A percentile compares a stretch with the other conserved stretches of the same genome.
Conservation (phyloP, 2,797 vertebrate species). For the Onychomys arenicola region DNA sequence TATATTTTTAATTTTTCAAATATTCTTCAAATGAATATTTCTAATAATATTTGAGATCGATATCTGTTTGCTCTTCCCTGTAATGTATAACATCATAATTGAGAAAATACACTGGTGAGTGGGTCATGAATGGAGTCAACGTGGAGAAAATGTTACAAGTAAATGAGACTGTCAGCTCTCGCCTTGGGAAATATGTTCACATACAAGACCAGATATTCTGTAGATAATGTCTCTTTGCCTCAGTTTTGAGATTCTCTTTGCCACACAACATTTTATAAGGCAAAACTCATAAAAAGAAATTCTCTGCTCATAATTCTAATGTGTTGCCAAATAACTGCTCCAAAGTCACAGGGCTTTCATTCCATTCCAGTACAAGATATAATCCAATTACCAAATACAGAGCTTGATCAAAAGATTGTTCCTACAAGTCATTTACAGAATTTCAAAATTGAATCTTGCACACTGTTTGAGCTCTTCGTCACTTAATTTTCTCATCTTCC, state of each 20-base stretch:
- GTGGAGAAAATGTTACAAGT: constrained; percentile 20
- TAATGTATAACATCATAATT: neutral
- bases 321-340: constrained; percentile 70
- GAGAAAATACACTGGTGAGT: constrained; percentile 4
- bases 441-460: constrained; percentile 71
- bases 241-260: constrained; percentile 50
- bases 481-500: constrained; percentile 67
- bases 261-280: constrained; percentile 62
- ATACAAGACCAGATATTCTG: constrained; percentile 10
- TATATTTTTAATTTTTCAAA: constrained; percentile 55
- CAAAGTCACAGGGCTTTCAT: constrained; percentile 66
- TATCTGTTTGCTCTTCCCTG: neutral
- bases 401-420: constrained; percentile 74
- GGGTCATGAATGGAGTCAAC: neutral
- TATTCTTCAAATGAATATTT: constrained; percentile 30
- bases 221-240: constrained; percentile 28
- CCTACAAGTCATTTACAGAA: constrained; percentile 62
- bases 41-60: neutral
- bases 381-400: constrained; percentile 67
- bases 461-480: constrained; percentile 35
- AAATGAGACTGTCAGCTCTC: neutral
- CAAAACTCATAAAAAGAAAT: constrained; percentile 65
- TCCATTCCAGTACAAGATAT: constrained; percentile 70
- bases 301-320: constrained; percentile 62
- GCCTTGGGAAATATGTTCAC: constrained; percentile 46